Evolutionary conservation across 2,797 vertebrate genomes (phyloP).

Genomic region (Varecia variegata): DNA sequence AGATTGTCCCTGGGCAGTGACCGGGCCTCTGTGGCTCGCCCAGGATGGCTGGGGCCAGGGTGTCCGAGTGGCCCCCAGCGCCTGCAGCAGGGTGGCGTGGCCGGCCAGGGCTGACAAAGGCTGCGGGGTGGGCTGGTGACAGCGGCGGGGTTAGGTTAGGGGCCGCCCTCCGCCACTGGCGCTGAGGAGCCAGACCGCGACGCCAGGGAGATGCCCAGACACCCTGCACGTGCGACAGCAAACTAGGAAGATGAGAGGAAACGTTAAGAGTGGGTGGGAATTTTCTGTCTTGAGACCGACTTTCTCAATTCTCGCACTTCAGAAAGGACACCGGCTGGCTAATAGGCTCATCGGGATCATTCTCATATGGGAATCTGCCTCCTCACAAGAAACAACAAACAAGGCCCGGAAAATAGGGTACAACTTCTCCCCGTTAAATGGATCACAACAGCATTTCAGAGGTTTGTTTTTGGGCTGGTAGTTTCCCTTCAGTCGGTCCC

Average conservation of each 20-base stretch:
- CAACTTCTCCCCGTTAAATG: neutral
- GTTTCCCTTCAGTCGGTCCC: neutral
- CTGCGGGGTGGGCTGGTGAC: no score
- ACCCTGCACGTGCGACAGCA: neutral
- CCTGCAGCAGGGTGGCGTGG: neutral
- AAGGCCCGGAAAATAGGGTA: neutral
- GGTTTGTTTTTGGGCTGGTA: neutral
- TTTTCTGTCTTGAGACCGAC: neutral
- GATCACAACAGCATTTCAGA: neutral
- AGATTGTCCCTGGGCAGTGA: neutral
- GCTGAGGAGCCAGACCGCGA: neutral
- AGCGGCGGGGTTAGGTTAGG: neutral
- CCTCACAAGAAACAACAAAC: neutral
- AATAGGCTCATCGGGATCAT: neutral
- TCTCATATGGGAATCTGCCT: neutral
- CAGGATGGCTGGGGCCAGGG: accelerated
- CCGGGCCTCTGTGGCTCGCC: neutral
- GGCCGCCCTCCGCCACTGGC: accelerated
- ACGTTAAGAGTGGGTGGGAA: neutral
- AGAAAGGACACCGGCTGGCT: neutral
- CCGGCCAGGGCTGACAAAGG: neutral
- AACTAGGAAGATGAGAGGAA: neutral
- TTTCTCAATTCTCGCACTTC: neutral
- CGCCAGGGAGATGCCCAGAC: neutral
- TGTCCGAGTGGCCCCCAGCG: accelerated